A percentile compares a stretch with the other conserved stretches of the same genome.
Conservation (phyloP, 92 coral and sea anemone genomes). For the Palythoa heliodiscus region DNA sequence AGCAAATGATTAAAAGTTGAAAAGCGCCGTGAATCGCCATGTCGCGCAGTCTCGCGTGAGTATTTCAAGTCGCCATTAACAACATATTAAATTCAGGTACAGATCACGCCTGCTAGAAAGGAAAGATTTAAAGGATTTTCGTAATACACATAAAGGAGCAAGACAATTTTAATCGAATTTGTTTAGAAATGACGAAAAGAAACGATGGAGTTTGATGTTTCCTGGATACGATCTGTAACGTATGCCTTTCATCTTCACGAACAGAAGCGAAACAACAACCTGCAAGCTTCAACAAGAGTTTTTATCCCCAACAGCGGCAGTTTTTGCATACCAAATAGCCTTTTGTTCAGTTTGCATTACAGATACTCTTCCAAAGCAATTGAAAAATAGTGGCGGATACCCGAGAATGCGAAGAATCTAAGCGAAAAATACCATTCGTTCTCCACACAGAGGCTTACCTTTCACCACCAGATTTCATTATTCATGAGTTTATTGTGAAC, state of each 20-base stretch:
- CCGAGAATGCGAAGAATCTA: slow-evolving; percentile 29
- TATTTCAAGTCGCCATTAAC: slow-evolving; percentile 49
- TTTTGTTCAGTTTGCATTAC: slow-evolving; percentile 18
- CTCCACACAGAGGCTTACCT: slow-evolving; percentile 67
- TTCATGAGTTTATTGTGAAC: slow-evolving; percentile 69
- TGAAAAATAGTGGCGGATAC: slow-evolving; percentile 9
- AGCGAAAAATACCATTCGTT: slow-evolving; percentile 42
- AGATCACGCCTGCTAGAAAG: slow-evolving; percentile 28
- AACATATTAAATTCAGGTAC: slow-evolving; percentile 34
- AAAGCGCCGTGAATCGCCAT: slow-evolving; percentile 23
- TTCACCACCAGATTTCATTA: slow-evolving; percentile 76
- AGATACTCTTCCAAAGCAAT: background rate
- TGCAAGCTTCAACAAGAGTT: slow-evolving; percentile 3
- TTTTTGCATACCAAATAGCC: background rate
- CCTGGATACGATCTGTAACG: background rate
- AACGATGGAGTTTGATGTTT: background rate
- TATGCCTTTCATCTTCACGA: slow-evolving; percentile 28
- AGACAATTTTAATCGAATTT: background rate
- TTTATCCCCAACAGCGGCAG: slow-evolving; percentile 6
- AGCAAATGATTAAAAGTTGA: background rate
- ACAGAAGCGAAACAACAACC: slow-evolving; percentile 29
- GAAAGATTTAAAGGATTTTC: background rate
- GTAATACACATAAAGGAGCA: background rate
- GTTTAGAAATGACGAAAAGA: background rate
- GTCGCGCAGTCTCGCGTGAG: slow-evolving; percentile 43